Conservation (phyloP, 2,113 vertebrate species). For the Melospiza melodia region DNA sequence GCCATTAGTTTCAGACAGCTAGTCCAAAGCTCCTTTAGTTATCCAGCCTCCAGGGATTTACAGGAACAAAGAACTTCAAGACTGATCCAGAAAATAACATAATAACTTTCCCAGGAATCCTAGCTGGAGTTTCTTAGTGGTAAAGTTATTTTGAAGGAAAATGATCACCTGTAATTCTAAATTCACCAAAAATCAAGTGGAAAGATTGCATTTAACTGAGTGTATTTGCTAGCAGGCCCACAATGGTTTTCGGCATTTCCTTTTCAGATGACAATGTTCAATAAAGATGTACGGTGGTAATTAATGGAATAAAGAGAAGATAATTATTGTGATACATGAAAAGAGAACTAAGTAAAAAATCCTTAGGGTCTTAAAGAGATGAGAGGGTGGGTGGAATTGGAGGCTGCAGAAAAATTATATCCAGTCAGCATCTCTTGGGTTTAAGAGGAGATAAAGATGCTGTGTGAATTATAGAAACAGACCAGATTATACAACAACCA, state of each 20-base stretch:
- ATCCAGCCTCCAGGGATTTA: neutral
- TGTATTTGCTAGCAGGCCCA: neutral
- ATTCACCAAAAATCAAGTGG: neutral
- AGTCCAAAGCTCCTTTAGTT: conserved; percentile 35
- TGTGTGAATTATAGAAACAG: neutral
- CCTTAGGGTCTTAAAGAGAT: neutral
- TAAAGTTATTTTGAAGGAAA: neutral
- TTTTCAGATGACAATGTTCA: neutral
- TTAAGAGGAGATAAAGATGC: neutral
- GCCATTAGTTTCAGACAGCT: conserved; percentile 47
- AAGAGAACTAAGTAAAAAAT: neutral
- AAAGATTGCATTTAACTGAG: neutral
- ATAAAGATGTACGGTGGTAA: neutral
- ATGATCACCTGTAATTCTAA: neutral
- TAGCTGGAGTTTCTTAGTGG: neutral
- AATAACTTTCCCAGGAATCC: neutral
- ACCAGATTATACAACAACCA: neutral
- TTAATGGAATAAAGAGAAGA: neutral
- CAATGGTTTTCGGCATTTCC: neutral
- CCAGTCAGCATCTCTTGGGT: neutral
- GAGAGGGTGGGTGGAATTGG: neutral
- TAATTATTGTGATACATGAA: neutral
- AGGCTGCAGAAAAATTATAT: neutral
- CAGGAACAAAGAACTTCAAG: neutral
- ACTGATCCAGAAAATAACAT: conserved; percentile 12